These are phyloP conservation scores for Erebia aethiops DNA, from an alignment of 2,888 invertebrate species.

Conservation along the genomic window DNA sequence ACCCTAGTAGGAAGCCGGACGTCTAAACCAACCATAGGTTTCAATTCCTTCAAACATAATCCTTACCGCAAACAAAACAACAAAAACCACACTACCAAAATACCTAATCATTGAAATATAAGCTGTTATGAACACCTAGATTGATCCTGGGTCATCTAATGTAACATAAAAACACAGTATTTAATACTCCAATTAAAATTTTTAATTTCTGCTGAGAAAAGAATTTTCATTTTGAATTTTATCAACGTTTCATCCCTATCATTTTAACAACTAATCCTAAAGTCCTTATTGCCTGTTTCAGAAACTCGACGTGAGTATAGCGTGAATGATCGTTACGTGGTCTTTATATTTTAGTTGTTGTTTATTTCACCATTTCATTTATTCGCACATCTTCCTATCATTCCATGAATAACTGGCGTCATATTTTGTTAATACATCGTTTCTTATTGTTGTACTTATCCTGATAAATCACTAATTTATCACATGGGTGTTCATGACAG, in stretches of 20 bases:
- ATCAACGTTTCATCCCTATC: constrained; percentile 16
- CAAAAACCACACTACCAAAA: constrained; percentile 6
- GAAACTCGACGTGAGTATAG: constrained; percentile 82
- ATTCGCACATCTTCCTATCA: constrained; percentile 53
- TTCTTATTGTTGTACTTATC: constrained; percentile 19
- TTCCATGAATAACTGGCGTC: constrained; percentile 27
- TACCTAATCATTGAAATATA: constrained; percentile 32
- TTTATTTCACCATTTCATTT: constrained; percentile 53
- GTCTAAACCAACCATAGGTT: too few relatives aligned
- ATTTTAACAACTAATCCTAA: constrained; percentile 42
- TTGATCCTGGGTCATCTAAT: constrained; percentile 9
- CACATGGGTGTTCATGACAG: constrained; percentile 76
- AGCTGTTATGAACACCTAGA: constrained; percentile 78
- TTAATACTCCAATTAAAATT: neutral
- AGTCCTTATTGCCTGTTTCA: constrained; percentile 78
- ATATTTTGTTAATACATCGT: constrained; percentile 8
- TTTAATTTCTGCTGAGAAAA: constrained; percentile 1
- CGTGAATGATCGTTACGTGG: constrained; percentile 73
- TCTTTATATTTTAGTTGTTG: constrained; percentile 58
- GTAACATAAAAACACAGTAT: neutral
- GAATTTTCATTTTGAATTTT: neutral
- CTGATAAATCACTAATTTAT: constrained; percentile 28
- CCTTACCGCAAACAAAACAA: neutral
- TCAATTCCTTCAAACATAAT: neutral
- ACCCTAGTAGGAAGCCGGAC: too few relatives aligned